Conservation (phyloP, 2,113 vertebrate species). For the Stegostoma tigrinum region DNA sequence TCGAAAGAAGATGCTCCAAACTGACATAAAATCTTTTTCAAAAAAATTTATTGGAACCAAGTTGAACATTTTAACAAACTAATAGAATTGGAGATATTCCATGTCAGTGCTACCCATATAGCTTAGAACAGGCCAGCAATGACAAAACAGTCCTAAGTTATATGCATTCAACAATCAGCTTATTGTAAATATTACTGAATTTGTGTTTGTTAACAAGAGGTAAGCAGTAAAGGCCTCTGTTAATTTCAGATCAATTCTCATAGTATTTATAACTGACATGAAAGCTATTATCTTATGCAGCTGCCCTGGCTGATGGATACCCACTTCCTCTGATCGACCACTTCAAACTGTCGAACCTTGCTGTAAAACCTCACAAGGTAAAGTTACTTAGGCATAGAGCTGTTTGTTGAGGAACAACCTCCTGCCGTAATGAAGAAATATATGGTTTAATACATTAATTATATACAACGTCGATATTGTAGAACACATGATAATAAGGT, state of each 20-base stretch:
- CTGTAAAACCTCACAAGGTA: slow-evolving; percentile 53
- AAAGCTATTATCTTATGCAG: slow-evolving; percentile 46
- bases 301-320: slow-evolving; percentile 48
- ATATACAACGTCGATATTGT: background rate
- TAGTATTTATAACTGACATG: background rate
- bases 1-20: background rate
- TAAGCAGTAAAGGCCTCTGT: background rate
- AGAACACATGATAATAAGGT: background rate
- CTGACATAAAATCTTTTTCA: background rate
- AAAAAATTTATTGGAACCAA: background rate
- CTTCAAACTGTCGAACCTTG: slow-evolving; percentile 48
- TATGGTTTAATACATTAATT: background rate
- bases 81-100: background rate
- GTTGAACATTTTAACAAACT: background rate
- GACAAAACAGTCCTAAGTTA: background rate
- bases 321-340: slow-evolving; percentile 47
- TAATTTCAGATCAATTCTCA: background rate
- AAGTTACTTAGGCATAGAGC: slow-evolving; percentile 5
- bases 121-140: background rate
- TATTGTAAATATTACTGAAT: background rate
- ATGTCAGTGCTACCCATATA: background rate
- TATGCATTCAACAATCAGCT: background rate
- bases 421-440: background rate
- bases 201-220: too few species aligned
- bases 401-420: background rate